phyloP scores from a whole-genome alignment of 2,888 invertebrate genomes.

The Standfussiana lucernea region DNA sequence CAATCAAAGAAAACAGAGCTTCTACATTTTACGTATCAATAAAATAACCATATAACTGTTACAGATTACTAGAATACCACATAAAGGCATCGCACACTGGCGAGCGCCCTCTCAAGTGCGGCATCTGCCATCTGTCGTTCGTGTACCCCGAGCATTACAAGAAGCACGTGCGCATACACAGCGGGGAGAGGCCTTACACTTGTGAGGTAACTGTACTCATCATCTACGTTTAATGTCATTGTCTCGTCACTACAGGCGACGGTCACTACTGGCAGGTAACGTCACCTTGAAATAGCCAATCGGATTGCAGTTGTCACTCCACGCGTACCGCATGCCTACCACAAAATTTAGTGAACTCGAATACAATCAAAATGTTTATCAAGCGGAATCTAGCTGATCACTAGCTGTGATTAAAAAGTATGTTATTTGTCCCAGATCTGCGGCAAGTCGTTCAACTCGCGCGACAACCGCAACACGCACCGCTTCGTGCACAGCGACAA shows the following conservation, averaged over 20 bases:
- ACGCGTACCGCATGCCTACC: too few relatives aligned
- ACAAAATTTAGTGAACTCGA: too few relatives aligned
- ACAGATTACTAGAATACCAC: slow-evolving; percentile 94
- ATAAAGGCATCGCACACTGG: slow-evolving; percentile 95
- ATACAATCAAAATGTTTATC: too few relatives aligned
- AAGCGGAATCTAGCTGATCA: too few relatives aligned
- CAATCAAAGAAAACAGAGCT: not conserved
- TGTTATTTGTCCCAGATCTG: slow-evolving; percentile 91
- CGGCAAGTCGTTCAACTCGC: slow-evolving; percentile 95
- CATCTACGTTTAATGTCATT: too few relatives aligned
- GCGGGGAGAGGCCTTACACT: slow-evolving; percentile 93
- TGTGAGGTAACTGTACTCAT: slow-evolving; percentile 92
- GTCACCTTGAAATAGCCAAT: too few relatives aligned
- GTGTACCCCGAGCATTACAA: slow-evolving; percentile 96
- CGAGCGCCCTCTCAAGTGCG: slow-evolving; percentile 94
- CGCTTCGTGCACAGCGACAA: slow-evolving; percentile 96
- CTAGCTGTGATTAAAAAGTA: not conserved
- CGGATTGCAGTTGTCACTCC: too few relatives aligned
- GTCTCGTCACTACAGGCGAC: too few relatives aligned
- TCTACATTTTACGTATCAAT: not conserved
- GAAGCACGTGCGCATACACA: slow-evolving; percentile 95
- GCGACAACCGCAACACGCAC: slow-evolving; percentile 96
- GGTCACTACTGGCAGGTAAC: too few relatives aligned
- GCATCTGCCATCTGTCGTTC: slow-evolving; percentile 94
- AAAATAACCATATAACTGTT: not conserved